A percentile compares a stretch with the other conserved stretches of the same genome.
phyloP scores from a whole-genome alignment of 2,888 invertebrate species.

The Hyles lineata region DNA sequence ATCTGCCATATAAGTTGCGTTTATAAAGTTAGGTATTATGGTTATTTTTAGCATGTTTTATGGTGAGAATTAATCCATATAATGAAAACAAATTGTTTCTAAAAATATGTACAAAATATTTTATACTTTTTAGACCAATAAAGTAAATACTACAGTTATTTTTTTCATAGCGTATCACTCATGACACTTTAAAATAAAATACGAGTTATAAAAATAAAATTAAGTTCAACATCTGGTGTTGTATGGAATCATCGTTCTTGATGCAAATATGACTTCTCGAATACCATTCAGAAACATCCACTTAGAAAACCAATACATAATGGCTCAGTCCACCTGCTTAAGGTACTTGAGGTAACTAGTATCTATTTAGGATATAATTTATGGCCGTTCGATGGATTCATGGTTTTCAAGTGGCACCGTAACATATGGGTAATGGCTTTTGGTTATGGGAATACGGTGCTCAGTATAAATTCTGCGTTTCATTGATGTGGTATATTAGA shows the following conservation, averaged over 20 bases:
- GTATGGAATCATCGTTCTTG: background rate
- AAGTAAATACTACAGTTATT: background rate
- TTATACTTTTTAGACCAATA: background rate
- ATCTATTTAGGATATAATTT: constrained; percentile 73
- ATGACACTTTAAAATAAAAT: constrained; percentile 4
- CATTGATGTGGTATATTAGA: background rate
- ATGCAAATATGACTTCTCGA: constrained; percentile 17
- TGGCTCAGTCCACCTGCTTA: constrained; percentile 49
- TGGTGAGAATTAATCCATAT: background rate
- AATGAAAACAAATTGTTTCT: too few relatives aligned
- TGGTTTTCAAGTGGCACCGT: constrained; percentile 63
- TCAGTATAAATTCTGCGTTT: background rate
- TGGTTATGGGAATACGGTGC: constrained; percentile 1
- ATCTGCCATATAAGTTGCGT: background rate
- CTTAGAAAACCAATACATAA: background rate
- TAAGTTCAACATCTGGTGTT: background rate
- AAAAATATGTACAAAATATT: too few relatives aligned
- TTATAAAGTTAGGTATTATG: background rate
- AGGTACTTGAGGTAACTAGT: constrained; percentile 59
- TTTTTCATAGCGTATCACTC: too few relatives aligned
- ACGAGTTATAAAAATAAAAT: background rate
- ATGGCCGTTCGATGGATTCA: constrained; percentile 57
- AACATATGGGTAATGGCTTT: constrained; percentile 57
- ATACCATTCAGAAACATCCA: background rate
- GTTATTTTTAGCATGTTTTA: background rate